Conservation (phyloP, 1,140 invertebrate species). For the Papilio polyxenes region DNA sequence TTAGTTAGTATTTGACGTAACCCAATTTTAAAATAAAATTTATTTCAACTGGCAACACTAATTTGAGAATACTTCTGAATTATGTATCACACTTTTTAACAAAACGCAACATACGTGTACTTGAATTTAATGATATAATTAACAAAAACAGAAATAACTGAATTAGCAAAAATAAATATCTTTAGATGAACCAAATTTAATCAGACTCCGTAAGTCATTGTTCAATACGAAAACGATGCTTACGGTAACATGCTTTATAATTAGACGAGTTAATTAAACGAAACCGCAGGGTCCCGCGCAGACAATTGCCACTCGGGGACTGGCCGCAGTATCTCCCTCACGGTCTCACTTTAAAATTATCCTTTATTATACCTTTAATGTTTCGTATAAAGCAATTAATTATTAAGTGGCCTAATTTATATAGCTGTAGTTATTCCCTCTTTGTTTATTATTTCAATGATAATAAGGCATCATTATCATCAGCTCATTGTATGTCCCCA, state of each 20-base stretch:
- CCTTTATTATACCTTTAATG: slow-evolving; percentile 25
- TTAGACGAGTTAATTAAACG: slow-evolving; percentile 29
- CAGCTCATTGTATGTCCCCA: no score
- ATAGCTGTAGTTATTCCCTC: neutral
- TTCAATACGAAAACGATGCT: neutral
- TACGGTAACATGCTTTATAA: slow-evolving; percentile 25
- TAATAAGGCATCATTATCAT: no score
- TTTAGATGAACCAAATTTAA: neutral
- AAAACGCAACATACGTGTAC: no score
- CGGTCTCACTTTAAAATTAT: slow-evolving; percentile 35
- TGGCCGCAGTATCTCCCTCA: slow-evolving; percentile 6
- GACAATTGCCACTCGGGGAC: slow-evolving; percentile 31
- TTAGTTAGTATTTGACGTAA: no score
- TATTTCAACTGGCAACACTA: no score
- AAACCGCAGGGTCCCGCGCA: slow-evolving; percentile 17
- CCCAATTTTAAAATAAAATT: no score
- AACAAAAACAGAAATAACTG: neutral
- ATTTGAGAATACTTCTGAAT: no score
- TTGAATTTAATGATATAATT: no score
- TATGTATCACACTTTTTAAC: no score
- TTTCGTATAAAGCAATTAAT: slow-evolving; percentile 14
- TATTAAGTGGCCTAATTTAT: neutral
- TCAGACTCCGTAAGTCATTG: neutral
- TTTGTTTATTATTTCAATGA: slow-evolving; percentile 1
- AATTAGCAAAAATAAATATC: neutral